Conservation (phyloP, 2,797 vertebrate genomes). For the Manis pentadactyla region DNA sequence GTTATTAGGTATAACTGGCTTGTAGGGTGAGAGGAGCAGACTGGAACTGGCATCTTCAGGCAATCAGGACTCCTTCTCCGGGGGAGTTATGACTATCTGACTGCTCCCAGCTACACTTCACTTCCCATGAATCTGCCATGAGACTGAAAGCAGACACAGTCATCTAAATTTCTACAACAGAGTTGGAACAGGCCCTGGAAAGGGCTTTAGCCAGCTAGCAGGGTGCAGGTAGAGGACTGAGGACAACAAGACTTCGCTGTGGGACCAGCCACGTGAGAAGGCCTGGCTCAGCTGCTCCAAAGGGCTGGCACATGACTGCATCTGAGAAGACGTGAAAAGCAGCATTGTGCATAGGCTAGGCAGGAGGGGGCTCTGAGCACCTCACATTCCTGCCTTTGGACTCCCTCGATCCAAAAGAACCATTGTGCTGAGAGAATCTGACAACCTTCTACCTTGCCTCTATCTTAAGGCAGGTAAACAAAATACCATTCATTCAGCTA, state of each 20-base stretch:
- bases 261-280: not conserved
- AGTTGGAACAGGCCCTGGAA: not conserved
- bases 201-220: not conserved
- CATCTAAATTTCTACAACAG: not conserved
- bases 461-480: not conserved
- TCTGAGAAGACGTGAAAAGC: constrained; percentile 54
- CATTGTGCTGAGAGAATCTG: not conserved
- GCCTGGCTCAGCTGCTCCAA: not conserved
- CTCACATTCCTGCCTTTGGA: not conserved
- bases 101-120: not conserved
- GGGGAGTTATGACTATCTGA: not conserved
- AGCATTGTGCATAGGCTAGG: not conserved
- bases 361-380: not conserved
- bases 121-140: not conserved
- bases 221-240: constrained; percentile 36
- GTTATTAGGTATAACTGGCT: not conserved
- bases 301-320: not conserved
- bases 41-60: not conserved
- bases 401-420: not conserved
- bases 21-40: not conserved
- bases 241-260: constrained; percentile 61
- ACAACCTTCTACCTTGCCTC: not conserved
- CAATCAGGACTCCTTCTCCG: not conserved
- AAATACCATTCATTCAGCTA: not conserved
- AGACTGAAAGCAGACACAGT: not conserved